Evolutionary conservation across 2,113 vertebrate species (phyloP).

Genomic region (Sterrhoptilus dennistouni): DNA sequence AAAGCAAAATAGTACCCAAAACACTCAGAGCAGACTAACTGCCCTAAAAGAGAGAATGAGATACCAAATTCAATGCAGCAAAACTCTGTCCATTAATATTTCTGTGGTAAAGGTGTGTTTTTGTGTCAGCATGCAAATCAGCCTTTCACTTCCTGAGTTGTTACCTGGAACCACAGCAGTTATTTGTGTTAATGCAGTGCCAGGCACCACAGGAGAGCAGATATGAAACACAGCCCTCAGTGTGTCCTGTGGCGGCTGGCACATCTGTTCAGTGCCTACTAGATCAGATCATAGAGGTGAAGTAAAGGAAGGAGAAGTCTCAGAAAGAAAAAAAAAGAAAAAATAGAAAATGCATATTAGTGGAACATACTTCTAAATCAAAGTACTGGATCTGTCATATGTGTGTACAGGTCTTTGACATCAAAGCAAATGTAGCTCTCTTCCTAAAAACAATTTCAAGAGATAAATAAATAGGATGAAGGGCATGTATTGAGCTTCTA

Average conservation of each 20-base stretch:
- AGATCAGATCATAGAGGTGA: no score
- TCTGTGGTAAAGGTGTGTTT: neutral
- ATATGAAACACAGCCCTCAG: neutral
- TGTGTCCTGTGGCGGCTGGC: neutral
- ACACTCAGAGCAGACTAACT: neutral
- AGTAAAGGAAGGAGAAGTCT: neutral
- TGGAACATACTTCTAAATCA: neutral
- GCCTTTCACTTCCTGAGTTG: neutral
- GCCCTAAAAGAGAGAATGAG: neutral
- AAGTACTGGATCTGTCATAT: neutral
- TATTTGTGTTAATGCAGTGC: neutral
- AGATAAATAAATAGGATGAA: neutral
- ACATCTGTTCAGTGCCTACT: neutral
- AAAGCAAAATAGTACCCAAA: neutral
- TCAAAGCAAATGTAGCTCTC: neutral
- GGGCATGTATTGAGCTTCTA: neutral
- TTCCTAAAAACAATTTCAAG: neutral
- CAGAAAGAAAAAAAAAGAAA: no score
- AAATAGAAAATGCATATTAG: neutral
- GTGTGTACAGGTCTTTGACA: neutral
- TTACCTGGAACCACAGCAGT: neutral
- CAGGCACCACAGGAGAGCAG: neutral
- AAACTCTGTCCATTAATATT: neutral
- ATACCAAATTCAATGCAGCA: neutral
- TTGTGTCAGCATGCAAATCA: neutral